Evolutionary conservation across 2,797 vertebrate species (phyloP).

Genomic region (Euphonia xanthogaster): DNA sequence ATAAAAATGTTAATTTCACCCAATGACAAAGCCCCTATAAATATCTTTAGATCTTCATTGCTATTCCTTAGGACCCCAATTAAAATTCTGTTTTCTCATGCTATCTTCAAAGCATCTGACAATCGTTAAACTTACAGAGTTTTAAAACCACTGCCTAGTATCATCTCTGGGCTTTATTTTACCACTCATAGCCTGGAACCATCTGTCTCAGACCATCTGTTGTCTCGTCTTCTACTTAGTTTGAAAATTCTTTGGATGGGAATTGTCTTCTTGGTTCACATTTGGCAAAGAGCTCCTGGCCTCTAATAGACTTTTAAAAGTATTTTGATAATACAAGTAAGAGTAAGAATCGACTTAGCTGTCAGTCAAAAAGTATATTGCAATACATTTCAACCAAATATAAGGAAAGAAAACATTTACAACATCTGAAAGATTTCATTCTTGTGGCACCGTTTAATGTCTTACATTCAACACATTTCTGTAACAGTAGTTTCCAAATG

Average conservation of each 20-base stretch:
- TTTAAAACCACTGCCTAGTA: slow-evolving; percentile 40
- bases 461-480: background rate
- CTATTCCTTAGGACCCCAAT: background rate
- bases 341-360: background rate
- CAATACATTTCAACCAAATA: background rate
- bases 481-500: background rate
- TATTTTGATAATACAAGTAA: background rate
- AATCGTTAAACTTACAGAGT: background rate
- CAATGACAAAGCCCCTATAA: background rate
- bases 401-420: background rate
- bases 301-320: background rate
- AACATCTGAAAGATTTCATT: background rate
- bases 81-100: background rate
- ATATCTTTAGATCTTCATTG: background rate
- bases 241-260: slow-evolving; percentile 26
- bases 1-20: background rate
- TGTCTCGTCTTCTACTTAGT: slow-evolving; percentile 7
- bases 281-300: background rate
- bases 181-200: background rate
- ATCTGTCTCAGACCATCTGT: slow-evolving; percentile 58
- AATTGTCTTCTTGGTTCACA: background rate
- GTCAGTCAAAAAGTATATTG: background rate
- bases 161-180: slow-evolving; percentile 34
- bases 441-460: background rate
- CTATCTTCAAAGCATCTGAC: background rate